Base-by-base conservation (phyloP, 1,140 invertebrate species). In the Solenopsis invicta region DNA sequence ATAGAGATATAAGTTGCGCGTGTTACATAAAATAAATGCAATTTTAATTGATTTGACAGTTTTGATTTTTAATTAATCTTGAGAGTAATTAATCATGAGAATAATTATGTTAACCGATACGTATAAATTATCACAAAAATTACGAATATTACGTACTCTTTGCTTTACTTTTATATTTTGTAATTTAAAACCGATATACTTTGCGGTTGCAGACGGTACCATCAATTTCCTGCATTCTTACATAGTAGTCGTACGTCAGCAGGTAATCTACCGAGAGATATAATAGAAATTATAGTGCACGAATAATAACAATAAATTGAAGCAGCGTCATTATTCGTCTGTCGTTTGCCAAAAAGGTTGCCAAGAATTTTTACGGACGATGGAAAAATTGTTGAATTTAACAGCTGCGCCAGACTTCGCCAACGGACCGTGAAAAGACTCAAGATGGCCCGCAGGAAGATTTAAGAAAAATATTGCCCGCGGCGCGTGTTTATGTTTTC, bases 381-480 rank as follows among this genome's bases (percentile, higher is more conserved):
- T 86, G 54, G 50, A 89, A 88, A 88, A 86, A 88, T 88, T 71
- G 21, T 41, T 29, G 67, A 12, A 56, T 85, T 85, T 87, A 85
- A 76, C 80, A 87, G 86, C 80, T 85, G 80, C 80, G 71, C 29
- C 86, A 59, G 69, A 54, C 29, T 62, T n/a, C 5, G 21, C 21
- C 18, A 34, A 8, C 37, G 29, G 18, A 52, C 56, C 54, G 48
- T 45, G 74, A 72, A 52, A 37, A 72, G 80, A 69, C 64, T 85
- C 48, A 54, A 52, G 67, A 84, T 34, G 45, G 24, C 9, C 50
- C 67, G 16, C 50, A 48, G 61, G 37, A 75, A 67, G 48, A 67
- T 75, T 84, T 82, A 37, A 64, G 48, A 54, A 84, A 87, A 84
- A 84, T 75, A 84, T 84, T 75, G 69, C 80, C 54, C 54, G 80